phyloP scores from a whole-genome alignment of 2,888 invertebrate species.

The Drosophila melanosoma region DNA sequence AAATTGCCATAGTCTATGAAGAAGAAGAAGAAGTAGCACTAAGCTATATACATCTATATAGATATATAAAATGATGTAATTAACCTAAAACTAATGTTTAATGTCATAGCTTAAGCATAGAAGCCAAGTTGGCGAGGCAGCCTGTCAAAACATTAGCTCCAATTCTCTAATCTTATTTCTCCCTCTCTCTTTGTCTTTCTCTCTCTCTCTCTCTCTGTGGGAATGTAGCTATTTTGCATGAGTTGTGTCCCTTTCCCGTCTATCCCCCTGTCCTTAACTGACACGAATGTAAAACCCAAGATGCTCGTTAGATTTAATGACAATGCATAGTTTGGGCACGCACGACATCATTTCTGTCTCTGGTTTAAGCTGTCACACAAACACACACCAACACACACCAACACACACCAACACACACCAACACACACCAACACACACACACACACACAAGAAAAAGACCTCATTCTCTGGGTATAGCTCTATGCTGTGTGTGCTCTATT shows the following conservation, averaged over 20 bases:
- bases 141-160: background rate
- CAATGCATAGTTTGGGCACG: constrained; percentile 77
- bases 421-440: constrained; percentile 32
- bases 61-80: constrained; percentile 23
- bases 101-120: constrained; percentile 45
- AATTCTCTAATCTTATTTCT: constrained; percentile 17
- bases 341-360: constrained; percentile 70
- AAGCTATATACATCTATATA: background rate
- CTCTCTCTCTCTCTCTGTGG: background rate
- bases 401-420: constrained; percentile 38
- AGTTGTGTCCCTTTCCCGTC: background rate
- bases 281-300: constrained; percentile 34
- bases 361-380: constrained; percentile 36
- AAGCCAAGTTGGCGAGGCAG: constrained; percentile 28
- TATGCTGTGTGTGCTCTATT: constrained; percentile 59
- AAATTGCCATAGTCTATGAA: constrained; percentile 15
- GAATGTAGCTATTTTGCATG: constrained; percentile 53
- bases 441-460: constrained; percentile 45
- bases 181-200: background rate
- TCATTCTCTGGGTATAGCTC: constrained; percentile 46
- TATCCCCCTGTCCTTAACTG: background rate
- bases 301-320: constrained; percentile 76
- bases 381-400: constrained; percentile 37
- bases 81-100: constrained; percentile 51
- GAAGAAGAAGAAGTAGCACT: background rate